phyloP scores from a whole-genome alignment of 1,140 invertebrate genomes.

The Rhagoletis pomonella region DNA sequence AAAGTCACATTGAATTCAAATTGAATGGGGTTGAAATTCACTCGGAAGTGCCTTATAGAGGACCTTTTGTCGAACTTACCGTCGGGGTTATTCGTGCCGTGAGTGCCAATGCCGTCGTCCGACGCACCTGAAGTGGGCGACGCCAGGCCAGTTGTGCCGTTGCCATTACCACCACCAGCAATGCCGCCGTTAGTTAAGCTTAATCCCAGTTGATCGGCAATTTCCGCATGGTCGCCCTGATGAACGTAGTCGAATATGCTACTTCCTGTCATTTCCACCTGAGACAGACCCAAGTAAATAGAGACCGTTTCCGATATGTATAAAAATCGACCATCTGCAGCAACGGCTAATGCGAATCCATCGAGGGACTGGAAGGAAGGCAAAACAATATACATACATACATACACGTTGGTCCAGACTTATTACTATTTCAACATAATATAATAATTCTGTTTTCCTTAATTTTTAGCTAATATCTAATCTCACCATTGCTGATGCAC shows the following conservation, averaged over 20 bases:
- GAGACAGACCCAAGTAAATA: slow-evolving; percentile 98
- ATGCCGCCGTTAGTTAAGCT: slow-evolving; percentile 80
- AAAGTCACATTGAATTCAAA: too few species aligned
- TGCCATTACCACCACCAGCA: slow-evolving; percentile 72
- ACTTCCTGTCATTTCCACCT: slow-evolving; percentile 99
- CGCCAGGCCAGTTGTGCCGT: slow-evolving; percentile 78
- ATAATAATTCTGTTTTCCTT: too few species aligned
- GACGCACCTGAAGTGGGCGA: slow-evolving; percentile 87
- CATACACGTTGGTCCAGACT: background rate
- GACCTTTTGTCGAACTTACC: slow-evolving; percentile 78
- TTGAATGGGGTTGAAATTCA: too few species aligned
- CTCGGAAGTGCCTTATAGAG: too few species aligned
- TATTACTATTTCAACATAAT: too few species aligned
- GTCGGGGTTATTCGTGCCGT: slow-evolving; percentile 90
- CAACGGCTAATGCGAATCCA: slow-evolving; percentile 95
- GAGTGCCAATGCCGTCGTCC: slow-evolving; percentile 83
- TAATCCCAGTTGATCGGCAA: slow-evolving; percentile 94
- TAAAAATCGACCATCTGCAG: slow-evolving; percentile 95
- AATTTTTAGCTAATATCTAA: too few species aligned
- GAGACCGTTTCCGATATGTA: slow-evolving; percentile 99
- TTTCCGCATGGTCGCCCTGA: slow-evolving; percentile 93
- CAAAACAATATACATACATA: slow-evolving; percentile 4
- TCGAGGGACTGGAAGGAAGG: slow-evolving; percentile 87
- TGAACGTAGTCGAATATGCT: slow-evolving; percentile 99
- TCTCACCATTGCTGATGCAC: too few species aligned